Evolutionary conservation across 2,888 invertebrate genomes (phyloP).

Genomic region (Drosophila mimetica): DNA sequence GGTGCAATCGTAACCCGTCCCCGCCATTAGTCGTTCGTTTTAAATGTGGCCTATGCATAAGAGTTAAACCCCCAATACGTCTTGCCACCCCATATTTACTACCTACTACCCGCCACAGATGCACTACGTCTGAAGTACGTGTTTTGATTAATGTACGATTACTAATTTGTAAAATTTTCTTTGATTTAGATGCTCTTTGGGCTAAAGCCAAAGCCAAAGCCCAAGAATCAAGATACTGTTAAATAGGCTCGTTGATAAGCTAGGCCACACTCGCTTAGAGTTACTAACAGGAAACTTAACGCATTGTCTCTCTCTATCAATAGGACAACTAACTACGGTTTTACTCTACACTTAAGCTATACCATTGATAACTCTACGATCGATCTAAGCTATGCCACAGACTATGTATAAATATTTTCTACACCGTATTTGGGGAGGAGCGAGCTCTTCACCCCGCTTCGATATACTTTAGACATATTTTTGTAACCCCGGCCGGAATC

Average conservation of each 20-base stretch:
- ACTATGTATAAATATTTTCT: constrained; percentile 25
- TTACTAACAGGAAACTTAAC: constrained; percentile 66
- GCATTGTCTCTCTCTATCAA: constrained; percentile 57
- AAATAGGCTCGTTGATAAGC: constrained; percentile 68
- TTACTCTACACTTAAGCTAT: constrained; percentile 58
- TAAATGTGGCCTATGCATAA: constrained; percentile 27
- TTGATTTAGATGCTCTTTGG: constrained; percentile 80
- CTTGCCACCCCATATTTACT: constrained; percentile 10
- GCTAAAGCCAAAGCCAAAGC: constrained; percentile 29
- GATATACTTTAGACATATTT: constrained; percentile 12
- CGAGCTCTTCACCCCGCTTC: not conserved
- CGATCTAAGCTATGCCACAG: constrained; percentile 34
- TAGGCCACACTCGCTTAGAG: constrained; percentile 69
- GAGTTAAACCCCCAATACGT: constrained; percentile 21
- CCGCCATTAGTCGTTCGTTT: constrained; percentile 18
- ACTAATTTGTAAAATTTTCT: constrained; percentile 77
- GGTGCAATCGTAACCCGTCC: constrained; percentile 9
- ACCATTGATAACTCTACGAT: constrained; percentile 56
- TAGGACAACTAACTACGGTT: constrained; percentile 61
- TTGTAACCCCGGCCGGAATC: constrained; percentile 6
- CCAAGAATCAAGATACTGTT: constrained; percentile 54
- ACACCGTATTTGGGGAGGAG: constrained; percentile 13
- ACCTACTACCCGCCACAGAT: not conserved
- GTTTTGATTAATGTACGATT: constrained; percentile 28
- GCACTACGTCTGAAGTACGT: constrained; percentile 26